Evolutionary conservation across 2,888 invertebrate species (phyloP).

Genomic region (Agriopis leucophaearia): DNA sequence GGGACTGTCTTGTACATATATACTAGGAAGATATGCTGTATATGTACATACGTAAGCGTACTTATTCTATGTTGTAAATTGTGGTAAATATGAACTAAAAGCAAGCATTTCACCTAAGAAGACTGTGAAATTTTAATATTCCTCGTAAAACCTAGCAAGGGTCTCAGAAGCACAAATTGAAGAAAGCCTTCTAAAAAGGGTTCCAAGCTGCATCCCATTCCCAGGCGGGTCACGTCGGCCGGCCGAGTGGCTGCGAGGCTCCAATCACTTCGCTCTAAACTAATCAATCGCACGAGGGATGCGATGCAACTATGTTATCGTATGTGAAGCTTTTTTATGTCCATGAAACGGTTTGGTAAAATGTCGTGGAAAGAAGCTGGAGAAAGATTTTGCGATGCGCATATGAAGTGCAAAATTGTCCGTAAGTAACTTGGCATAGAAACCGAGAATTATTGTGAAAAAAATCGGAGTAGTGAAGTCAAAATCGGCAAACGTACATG

Average conservation of each 20-base stretch:
- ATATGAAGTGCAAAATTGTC: no score
- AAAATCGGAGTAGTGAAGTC: no score
- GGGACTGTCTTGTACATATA: no score
- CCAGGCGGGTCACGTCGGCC: slow-evolving; percentile 63
- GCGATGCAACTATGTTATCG: slow-evolving; percentile 58
- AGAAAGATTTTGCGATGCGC: not conserved
- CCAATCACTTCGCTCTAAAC: slow-evolving; percentile 71
- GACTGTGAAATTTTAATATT: slow-evolving; percentile 11
- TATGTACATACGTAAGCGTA: no score
- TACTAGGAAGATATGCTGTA: no score
- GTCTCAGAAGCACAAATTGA: slow-evolving; percentile 18
- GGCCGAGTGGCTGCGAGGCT: slow-evolving; percentile 57
- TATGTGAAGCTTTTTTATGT: slow-evolving; percentile 3
- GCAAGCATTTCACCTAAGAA: not conserved
- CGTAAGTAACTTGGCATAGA: no score
- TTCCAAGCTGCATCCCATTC: slow-evolving; percentile 24
- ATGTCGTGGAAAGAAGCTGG: not conserved
- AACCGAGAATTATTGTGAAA: no score
- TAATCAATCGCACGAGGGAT: slow-evolving; percentile 66
- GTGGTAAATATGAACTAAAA: no score
- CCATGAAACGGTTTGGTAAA: not conserved
- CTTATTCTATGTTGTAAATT: no score
- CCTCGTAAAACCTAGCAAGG: slow-evolving; percentile 16
- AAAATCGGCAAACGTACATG: no score
- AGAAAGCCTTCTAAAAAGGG: slow-evolving; percentile 18